These are phyloP conservation scores for Condylura cristata DNA, from an alignment of 2,113 vertebrate genomes.

Conservation along the genomic window DNA sequence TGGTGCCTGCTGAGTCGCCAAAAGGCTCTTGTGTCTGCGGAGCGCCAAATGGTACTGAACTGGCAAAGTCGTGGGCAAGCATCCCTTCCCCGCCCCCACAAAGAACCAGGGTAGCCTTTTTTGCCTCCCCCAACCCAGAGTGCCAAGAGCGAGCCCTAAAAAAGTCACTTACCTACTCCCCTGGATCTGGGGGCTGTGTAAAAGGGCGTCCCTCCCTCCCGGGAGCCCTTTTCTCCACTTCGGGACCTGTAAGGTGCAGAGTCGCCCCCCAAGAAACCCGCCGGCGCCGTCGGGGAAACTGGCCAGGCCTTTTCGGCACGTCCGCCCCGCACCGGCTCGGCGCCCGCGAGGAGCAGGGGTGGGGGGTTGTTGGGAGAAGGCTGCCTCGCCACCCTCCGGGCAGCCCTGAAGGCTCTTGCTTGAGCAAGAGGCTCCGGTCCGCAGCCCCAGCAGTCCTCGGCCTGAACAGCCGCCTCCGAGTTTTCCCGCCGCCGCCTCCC, in stretches of 20 bases:
- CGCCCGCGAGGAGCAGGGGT: not conserved
- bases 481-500: constrained; percentile 51
- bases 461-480: not conserved
- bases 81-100: constrained; percentile 36
- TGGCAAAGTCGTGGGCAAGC: constrained; percentile 20
- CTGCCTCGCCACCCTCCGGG: constrained; percentile 1
- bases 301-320: not conserved
- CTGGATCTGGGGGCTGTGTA: constrained; percentile 2
- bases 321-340: not conserved
- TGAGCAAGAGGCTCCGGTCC: not conserved
- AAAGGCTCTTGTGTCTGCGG: constrained; percentile 38
- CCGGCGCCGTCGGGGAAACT: not conserved
- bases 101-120: not conserved
- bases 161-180: constrained; percentile 62
- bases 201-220: constrained; percentile 43
- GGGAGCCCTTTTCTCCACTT: not conserved
- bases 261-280: constrained; percentile 6
- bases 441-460: not conserved
- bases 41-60: constrained; percentile 57
- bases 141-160: not conserved
- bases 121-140: not conserved
- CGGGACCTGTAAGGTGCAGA: constrained; percentile 44
- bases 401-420: not conserved
- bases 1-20: constrained; percentile 47
- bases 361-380: not conserved